phyloP scores from a whole-genome alignment of 2,113 vertebrate genomes.

The Alouatta palliata region DNA sequence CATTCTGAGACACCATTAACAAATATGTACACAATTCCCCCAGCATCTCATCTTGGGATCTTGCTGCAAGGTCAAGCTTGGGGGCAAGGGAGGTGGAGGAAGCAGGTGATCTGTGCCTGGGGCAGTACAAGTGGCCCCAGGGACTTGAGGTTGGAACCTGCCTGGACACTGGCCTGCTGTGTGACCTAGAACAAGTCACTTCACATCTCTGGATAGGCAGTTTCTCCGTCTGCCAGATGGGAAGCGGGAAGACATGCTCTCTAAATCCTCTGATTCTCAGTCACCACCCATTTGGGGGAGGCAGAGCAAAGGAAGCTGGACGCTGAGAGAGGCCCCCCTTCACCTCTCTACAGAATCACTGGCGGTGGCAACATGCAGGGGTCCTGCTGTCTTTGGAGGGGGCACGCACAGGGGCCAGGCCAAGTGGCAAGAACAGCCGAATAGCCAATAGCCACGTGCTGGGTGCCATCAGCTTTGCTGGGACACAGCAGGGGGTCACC shows the following conservation, averaged over 20 bases:
- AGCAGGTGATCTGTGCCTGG: not conserved
- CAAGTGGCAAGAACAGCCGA: not conserved
- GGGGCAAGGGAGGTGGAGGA: not conserved
- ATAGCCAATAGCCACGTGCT: fast-evolving
- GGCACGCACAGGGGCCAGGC: not conserved
- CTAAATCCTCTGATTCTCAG: not conserved
- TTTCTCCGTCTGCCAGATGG: not conserved
- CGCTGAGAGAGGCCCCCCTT: not conserved
- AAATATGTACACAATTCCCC: conserved; percentile 64
- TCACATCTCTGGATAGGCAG: not conserved
- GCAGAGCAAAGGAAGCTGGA: not conserved
- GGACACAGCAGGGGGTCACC: not conserved
- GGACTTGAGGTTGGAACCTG: not conserved
- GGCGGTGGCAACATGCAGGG: too few species aligned
- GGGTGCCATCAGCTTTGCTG: too few species aligned
- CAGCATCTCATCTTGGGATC: not conserved
- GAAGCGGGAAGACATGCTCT: not conserved
- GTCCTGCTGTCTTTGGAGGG: not conserved
- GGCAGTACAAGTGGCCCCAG: not conserved
- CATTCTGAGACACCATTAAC: conserved; percentile 63
- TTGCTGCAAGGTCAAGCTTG: not conserved
- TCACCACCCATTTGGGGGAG: not conserved
- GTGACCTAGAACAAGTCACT: not conserved
- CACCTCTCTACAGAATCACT: not conserved
- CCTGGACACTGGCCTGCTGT: not conserved